These are phyloP conservation scores for Stegodyphus mimosarum DNA, from an alignment of 1,140 invertebrate genomes.

Conservation along the genomic window DNA sequence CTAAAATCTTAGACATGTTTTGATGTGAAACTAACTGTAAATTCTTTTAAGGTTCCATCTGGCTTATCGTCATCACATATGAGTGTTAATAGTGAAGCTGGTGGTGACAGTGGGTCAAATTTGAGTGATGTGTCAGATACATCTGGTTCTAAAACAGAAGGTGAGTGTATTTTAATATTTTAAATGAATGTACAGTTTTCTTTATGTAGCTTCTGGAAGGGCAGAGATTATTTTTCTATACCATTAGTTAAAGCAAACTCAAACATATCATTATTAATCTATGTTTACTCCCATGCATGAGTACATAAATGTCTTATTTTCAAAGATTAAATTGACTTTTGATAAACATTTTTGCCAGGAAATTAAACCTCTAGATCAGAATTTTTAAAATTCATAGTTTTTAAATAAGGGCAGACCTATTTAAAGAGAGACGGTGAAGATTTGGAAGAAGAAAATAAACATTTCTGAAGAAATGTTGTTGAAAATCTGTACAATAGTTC, in stretches of 20 bases:
- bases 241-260: too few relatives aligned
- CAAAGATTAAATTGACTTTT: too few relatives aligned
- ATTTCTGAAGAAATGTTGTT: too few relatives aligned
- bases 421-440: too few relatives aligned
- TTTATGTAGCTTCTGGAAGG: neutral
- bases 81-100: slow-evolving; percentile 56
- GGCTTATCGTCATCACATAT: slow-evolving; percentile 55
- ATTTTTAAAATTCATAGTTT: too few relatives aligned
- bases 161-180: neutral
- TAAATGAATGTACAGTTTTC: neutral
- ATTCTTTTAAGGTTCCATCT: slow-evolving; percentile 25
- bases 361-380: too few relatives aligned
- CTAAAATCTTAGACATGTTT: neutral
- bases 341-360: too few relatives aligned
- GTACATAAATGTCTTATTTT: too few relatives aligned
- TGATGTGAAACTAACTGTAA: neutral
- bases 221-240: neutral
- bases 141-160: slow-evolving; percentile 41
- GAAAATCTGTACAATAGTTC: too few relatives aligned
- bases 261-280: neutral
- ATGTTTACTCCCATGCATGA: too few relatives aligned
- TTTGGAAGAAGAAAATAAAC: too few relatives aligned
- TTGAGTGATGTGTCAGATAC: slow-evolving; percentile 50
- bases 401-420: too few relatives aligned
- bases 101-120: slow-evolving; percentile 45